A percentile compares a stretch with the other conserved stretches of the same genome.
Conservation (phyloP, 2,797 vertebrate genomes). For the Helarctos malayanus region DNA sequence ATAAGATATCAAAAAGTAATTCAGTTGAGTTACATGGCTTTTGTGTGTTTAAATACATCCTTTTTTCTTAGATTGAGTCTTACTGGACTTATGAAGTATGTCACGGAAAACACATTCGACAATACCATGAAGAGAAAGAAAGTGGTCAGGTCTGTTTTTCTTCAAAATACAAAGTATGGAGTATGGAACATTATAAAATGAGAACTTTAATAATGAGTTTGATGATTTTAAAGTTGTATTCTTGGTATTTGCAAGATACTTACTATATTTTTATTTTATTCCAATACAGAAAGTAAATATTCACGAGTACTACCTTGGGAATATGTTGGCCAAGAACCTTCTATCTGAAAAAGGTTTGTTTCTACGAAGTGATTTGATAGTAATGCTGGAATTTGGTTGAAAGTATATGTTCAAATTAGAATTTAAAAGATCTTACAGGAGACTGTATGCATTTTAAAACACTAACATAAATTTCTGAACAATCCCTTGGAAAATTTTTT, state of each 20-base stretch:
- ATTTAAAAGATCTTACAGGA: slow-evolving; percentile 50
- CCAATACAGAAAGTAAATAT: slow-evolving; percentile 95
- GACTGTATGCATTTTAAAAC: slow-evolving; percentile 59
- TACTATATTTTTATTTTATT: slow-evolving; percentile 74
- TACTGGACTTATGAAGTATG: slow-evolving; percentile 99
- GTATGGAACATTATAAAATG: slow-evolving; percentile 40
- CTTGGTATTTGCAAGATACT: slow-evolving; percentile 74
- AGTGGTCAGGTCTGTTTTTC: slow-evolving; percentile 94
- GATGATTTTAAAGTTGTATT: slow-evolving; percentile 58
- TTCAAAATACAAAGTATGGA: slow-evolving; percentile 70
- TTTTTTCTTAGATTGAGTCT: slow-evolving; percentile 95
- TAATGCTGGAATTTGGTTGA: slow-evolving; percentile 65
- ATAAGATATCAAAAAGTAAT: slow-evolving; percentile 53
- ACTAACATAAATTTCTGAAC: slow-evolving; percentile 47
- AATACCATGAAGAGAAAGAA: slow-evolving; percentile 99
- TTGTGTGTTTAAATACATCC: not conserved
- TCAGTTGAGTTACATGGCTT: not conserved
- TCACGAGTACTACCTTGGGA: slow-evolving; percentile 98
- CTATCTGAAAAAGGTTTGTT: slow-evolving; percentile 92
- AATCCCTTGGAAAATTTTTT: slow-evolving; percentile 49
- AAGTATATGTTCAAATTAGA: slow-evolving; percentile 61
- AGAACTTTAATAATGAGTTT: slow-evolving; percentile 66
- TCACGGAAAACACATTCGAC: slow-evolving; percentile 97
- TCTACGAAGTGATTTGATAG: slow-evolving; percentile 61
- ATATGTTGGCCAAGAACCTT: slow-evolving; percentile 90